Base-by-base conservation (phyloP, 2,888 invertebrate genomes). In the Apodemia mormo region DNA sequence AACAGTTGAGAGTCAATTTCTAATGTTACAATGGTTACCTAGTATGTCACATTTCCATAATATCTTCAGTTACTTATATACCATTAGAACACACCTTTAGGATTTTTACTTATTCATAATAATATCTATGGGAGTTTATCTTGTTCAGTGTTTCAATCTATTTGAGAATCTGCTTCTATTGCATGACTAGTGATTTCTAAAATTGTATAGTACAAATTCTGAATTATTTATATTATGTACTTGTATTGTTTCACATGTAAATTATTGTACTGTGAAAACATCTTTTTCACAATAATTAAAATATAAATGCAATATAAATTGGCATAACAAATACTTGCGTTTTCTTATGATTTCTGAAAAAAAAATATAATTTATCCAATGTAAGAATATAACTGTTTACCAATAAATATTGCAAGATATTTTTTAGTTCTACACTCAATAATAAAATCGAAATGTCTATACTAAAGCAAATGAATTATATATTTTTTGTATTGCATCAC, bases 401-500 rank as follows among this genome's bases (percentile, higher is more conserved):
- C 49, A 49, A 49, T 7, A 61, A 9, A 12, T 1, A 61, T 33
- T 61, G 30, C 61, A 61, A 33, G 14, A 1, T 61, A 33, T 30
- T 61, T 58, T 61, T 33, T 61, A 61, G 61, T 33, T 61, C 61
- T 61, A 61, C 61, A 30, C 33, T 33, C 61, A 61, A 61, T 33
- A 61, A 12, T 10, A 61, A 30, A 56, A 66, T 66, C 71, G 45
- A 49, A 30, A 65, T 72, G 75, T 70, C 70, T 74, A 72, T 79
- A 80, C 83, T 81, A 81, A 84, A 86, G 82, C 82, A 82, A 83
- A 85, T 85, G 86, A 90, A 82, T 86, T 87, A 87, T 82, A 77
- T 85, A 85, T 88, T 49, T 84, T 87, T 83, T 80, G 84, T 84
- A 83, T 80, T 85, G 86, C 89, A 89, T 86, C 90, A 90, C 89